Evolutionary conservation across 2,797 vertebrate species (phyloP), one percentile per base, ranked within the genome.

Genomic region (Lutjanus campechanus): DNA sequence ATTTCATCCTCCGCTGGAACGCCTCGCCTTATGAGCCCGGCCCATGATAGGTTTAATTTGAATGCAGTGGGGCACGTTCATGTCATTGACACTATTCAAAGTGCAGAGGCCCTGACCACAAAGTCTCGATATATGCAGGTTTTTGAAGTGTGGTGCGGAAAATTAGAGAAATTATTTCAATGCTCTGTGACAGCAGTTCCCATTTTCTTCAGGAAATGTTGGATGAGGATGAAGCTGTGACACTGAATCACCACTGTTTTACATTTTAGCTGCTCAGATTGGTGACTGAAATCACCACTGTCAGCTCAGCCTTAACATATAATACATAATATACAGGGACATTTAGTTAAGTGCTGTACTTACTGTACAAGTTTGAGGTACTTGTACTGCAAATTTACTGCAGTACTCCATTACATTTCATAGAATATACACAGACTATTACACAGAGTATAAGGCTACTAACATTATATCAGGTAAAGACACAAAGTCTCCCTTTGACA

Each of bases 1-100:
- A 87, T 84, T 86, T 79, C 70, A 79, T 70, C 81, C 66, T 78
- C 73, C 64, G 47, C 73, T 76, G 68, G 44, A 83, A 62, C 50
- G 29, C 68, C 11, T 85, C 11, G 19, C 68, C 55, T 67, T 73
- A 2, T 61, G 66, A 73, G 53, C 62, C 71, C 36, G 54, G 70
- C 46, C 77, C 66, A 29, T 76, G 73, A 83, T 72, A 82, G 69
- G 67, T 74, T 75, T 76, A 19, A 85, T 88, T 74, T 83, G 51
- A 89, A 86, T 73, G 72, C 79, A 71, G 54, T 2, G 47, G 69
- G 67, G 69, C 63, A 81, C 69, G 10, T 79, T 87, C 58, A 5
- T 82, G 77, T 83, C 84, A 89, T 54, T 76, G 82, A 82, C 81
- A 77, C 80, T 50, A 74, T 71, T 81, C 55, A 79, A 68, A 86